Base-by-base conservation (phyloP, 35 echinoderm and acorn worm genomes). In the Stichopus chloronotus region DNA sequence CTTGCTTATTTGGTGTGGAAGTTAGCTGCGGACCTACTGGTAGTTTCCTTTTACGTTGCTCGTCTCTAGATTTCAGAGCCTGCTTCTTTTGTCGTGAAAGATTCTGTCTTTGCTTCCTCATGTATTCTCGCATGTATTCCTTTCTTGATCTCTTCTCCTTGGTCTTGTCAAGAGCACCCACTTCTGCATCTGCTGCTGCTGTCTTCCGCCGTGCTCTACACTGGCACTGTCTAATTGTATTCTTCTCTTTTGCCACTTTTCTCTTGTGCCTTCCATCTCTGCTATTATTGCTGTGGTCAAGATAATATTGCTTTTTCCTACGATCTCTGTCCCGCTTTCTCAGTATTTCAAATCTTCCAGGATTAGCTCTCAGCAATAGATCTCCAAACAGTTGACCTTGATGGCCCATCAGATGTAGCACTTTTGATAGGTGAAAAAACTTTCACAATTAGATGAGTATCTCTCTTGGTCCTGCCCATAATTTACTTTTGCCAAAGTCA, bases 51-150 rank as follows among this genome's bases (percentile, higher is more conserved):
- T n/a, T n/a, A n/a, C n/a, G n/a, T n/a, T n/a, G n/a, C n/a, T n/a
- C 52, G 68, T 81, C 63, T 17, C 79, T 79, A 16, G 90, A 53
- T 25, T 79, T 91, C n/a, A 80, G 9, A 11, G 90, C 21, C 23
- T 91, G 90, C 20, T 79, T 91, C 90, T 81, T n/a, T n/a, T n/a
- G n/a, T n/a, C n/a, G n/a, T n/a, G n/a, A n/a, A n/a, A n/a, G n/a
- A n/a, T n/a, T n/a, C 79, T 14, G 76, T 63, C 69, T 14, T 76
- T 53, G n/a, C 56, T 53, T 83, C 58, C 57, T 83, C 91, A 92
- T 92, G 22, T 91, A 79, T n/a, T n/a, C n/a, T n/a, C n/a, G n/a
- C n/a, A n/a, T n/a, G n/a, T n/a, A n/a, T n/a, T n/a, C n/a, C n/a
- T n/a, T n/a, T n/a, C n/a, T n/a, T n/a, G n/a, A n/a, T n/a, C n/a